Base-by-base conservation (phyloP, 2,113 vertebrate genomes). In the Lepisosteus oculatus region DNA sequence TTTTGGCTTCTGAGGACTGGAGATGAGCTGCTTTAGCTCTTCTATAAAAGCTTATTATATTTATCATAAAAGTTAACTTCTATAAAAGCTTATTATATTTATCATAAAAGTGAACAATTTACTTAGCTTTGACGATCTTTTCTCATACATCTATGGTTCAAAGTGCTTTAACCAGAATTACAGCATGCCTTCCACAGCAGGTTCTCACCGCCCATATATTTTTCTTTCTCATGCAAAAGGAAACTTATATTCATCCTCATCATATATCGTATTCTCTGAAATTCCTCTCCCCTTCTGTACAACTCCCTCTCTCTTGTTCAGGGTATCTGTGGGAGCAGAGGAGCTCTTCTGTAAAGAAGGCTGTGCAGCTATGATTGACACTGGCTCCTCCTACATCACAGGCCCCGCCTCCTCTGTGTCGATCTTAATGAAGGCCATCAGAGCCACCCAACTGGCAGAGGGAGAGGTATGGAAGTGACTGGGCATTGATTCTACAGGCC, bases 361-460 rank as follows among this genome's bases (percentile, higher is more conserved):
- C 74, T 99, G 97, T 74, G 88, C 82, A 0, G 93, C 90, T 41
- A 88, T 95, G 44, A 89, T 98, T 1, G 97, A 99, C 83, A 97
- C 96, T 0, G 97, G 97, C 0, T 93, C 95, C 6, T 96, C 97
- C 75, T 96, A 93, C 85, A 94, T 99, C 87, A 96, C 93, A 0
- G 97, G 95, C 3, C 97, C 97, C 0, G 95, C 94, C 0, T 92
- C 92, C 14, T 91, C 94, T 0, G 68, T 99, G 74, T 91, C 87
- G 0, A 63, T 88, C 69, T 80, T 99, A 77, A 95, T 96, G 93
- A 92, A 88, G 84, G 86, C 86, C 55, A 92, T 98, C 1, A 95
- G 96, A 41, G 97, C 95, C 42, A 77, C 80, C 54, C 89, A 95
- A 78, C 81, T 86, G 77, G 88, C 92, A 3, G 93, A 90, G 57